A percentile compares a stretch with the other conserved stretches of the same genome.
Conservation (phyloP, 2,888 invertebrate species). For the Epistrophe grossulariae region DNA sequence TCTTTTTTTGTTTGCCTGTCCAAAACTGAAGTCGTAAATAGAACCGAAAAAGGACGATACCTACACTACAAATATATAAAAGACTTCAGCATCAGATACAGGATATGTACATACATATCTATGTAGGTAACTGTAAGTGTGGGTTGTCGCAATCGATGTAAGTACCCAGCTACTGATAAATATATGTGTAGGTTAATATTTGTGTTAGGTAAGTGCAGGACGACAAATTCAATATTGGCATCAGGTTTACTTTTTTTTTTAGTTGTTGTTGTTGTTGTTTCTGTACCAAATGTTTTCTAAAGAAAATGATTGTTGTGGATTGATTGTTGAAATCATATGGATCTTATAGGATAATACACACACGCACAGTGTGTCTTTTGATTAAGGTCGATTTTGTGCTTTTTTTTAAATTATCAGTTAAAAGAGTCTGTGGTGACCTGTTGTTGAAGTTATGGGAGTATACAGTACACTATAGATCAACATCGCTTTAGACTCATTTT, state of each 20-base stretch:
- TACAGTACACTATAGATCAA: no score
- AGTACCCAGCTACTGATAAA: constrained; percentile 32
- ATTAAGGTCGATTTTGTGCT: neutral
- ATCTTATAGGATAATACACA: neutral
- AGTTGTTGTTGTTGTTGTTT: neutral
- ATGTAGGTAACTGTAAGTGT: neutral
- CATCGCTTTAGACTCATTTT: no score
- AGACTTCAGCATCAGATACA: constrained; percentile 1
- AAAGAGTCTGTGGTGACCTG: no score
- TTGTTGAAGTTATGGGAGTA: no score
- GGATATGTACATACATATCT: neutral
- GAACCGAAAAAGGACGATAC: constrained; percentile 17
- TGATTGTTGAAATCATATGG: neutral
- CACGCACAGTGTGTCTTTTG: neutral
- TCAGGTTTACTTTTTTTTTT: constrained; percentile 12
- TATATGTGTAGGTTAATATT: constrained; percentile 29
- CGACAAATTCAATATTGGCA: constrained; percentile 41
- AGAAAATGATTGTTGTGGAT: neutral
- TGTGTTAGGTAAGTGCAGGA: constrained; percentile 26
- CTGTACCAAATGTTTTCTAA: neutral
- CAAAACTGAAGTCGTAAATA: constrained; percentile 44
- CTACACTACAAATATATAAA: neutral
- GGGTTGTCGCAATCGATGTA: constrained; percentile 45
- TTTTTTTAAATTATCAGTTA: no score
- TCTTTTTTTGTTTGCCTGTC: neutral